Evolutionary conservation across 2,888 invertebrate genomes (phyloP).

Genomic region (Caradrina kadenii): DNA sequence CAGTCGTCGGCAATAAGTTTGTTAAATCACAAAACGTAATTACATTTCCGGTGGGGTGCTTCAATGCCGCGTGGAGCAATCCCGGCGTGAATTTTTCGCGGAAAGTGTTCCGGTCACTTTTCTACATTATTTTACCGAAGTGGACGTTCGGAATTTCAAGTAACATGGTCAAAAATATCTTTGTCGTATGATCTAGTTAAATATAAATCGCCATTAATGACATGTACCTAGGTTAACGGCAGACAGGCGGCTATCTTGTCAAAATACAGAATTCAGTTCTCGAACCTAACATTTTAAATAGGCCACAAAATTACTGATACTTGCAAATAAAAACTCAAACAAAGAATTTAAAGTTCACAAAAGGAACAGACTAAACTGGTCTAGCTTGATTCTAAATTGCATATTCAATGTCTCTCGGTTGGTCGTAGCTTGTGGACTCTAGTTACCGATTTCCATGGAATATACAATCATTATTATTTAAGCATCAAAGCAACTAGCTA

Average conservation of each 20-base stretch:
- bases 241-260: background rate
- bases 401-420: background rate
- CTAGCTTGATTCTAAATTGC: background rate
- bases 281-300: constrained; percentile 3
- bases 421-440: no score
- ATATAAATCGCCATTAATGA: background rate
- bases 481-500: background rate
- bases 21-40: no score
- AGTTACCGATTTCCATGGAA: background rate
- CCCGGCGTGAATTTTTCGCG: background rate
- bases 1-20: background rate
- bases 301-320: background rate
- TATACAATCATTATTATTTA: constrained; percentile 9
- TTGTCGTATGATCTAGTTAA: background rate
- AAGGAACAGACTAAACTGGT: background rate
- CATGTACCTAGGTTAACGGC: background rate
- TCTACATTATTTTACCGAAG: background rate
- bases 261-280: background rate
- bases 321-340: background rate
- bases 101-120: background rate
- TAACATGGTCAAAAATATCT: constrained; percentile 8
- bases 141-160: background rate
- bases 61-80: background rate
- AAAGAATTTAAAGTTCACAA: background rate
- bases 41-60: background rate